Evolutionary conservation across 2,113 vertebrate species (phyloP).

Genomic region (Triplophysa siluroides): DNA sequence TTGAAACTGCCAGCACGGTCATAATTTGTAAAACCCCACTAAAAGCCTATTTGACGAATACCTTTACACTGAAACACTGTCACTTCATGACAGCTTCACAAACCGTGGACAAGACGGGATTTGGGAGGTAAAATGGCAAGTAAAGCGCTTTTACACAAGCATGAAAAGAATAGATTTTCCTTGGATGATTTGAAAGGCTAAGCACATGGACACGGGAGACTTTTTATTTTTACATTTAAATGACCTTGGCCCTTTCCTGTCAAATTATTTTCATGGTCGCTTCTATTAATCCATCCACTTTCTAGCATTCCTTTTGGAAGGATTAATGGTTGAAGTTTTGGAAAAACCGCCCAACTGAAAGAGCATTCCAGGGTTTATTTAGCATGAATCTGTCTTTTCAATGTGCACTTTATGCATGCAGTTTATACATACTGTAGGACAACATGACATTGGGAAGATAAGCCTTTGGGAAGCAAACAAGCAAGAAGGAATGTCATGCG

Average conservation of each 20-base stretch:
- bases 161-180: conserved; percentile 1
- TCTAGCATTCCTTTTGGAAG: background rate
- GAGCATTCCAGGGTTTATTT: background rate
- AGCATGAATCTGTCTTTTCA: background rate
- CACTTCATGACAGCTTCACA: background rate
- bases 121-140: background rate
- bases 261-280: background rate
- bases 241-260: background rate
- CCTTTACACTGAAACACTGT: background rate
- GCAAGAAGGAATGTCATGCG: background rate
- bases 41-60: background rate
- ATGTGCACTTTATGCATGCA: background rate
- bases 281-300: background rate
- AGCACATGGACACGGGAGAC: background rate
- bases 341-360: background rate
- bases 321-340: background rate
- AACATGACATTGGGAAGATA: conserved; percentile 16
- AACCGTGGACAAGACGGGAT: background rate
- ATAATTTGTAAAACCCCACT: background rate
- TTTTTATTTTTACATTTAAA: background rate
- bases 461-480: background rate
- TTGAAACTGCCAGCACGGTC: background rate
- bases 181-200: conserved; percentile 3
- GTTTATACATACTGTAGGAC: no score
- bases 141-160: background rate